Evolutionary conservation across 2,797 vertebrate genomes (phyloP), one percentile per base, ranked within the genome.

Genomic region (Selene dorsalis): DNA sequence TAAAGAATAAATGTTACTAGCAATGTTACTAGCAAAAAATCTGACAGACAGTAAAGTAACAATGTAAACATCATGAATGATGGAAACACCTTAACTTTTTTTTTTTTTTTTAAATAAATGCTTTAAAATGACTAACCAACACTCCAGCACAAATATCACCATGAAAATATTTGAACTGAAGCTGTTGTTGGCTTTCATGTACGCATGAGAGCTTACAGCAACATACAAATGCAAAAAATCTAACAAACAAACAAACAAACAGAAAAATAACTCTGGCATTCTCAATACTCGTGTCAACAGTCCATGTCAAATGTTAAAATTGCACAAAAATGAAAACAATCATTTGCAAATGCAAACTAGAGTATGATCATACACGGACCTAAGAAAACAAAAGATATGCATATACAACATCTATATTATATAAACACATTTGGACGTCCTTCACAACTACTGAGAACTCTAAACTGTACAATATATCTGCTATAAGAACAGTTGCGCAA

Each of bases 391-490:
- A 64, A 53, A 35, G 64, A 91, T 89, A 89, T 90, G 76, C 71
- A 87, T 86, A 81, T 85, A 90, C 81, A 84, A 63, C 72, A 83
- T 89, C 81, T 77, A 84, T 87, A 82, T 83, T 87, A 89, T 90
- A 74, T 90, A 89, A 79, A 93, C 87, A 92, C 88, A 94, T 85
- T 82, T 90, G 65, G 79, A 93, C 86, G 87, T 93, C 91, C 89
- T 93, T 93, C 90, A 95, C 92, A 93, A 86, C 89, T 91, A 91
- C 85, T 82, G 83, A 91, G 73, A 89, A 94, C 85, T 93, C 87
- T 90, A 87, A 91, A 89, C 92, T 95, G 94, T 94, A 95, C 94
- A 95, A 93, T 90, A 94, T 85, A 94, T 92, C 89, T 92, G 90
- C 84, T 91, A 83, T 90, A 87, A 80, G 92, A 94, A 93, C 91